Percentiles rank a stretch among this genome's conserved stretches.
Evolutionary conservation across 2,888 invertebrate species (phyloP).

Genomic region (Eristalis pertinax): DNA sequence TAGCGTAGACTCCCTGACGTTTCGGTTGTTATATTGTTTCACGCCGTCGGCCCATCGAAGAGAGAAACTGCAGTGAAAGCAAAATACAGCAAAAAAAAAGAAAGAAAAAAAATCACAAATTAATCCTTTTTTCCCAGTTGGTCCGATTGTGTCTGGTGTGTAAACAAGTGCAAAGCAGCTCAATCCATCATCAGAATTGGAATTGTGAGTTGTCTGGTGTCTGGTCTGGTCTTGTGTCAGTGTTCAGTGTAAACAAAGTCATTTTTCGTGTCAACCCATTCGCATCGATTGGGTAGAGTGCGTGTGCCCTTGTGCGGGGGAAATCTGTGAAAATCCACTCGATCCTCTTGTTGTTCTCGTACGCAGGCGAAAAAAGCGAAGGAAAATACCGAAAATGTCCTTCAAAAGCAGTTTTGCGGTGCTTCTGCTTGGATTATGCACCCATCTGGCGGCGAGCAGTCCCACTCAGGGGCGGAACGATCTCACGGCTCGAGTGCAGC

Average conservation of each 20-base stretch:
- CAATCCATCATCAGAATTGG: slow-evolving; percentile 20
- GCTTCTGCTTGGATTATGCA: slow-evolving; percentile 69
- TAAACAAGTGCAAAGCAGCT: slow-evolving; percentile 44
- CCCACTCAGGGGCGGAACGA: slow-evolving; percentile 58
- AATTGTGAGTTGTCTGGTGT: slow-evolving; percentile 10
- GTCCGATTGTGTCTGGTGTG: slow-evolving; percentile 49
- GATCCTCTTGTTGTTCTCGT: neutral
- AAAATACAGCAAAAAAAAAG: slow-evolving; percentile 39
- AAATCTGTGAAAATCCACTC: slow-evolving; percentile 43
- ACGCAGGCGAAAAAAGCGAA: neutral
- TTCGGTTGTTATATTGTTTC: slow-evolving; percentile 75
- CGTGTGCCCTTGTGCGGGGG: slow-evolving; percentile 14
- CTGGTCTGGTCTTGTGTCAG: slow-evolving; percentile 1
- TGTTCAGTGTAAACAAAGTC: slow-evolving; percentile 63
- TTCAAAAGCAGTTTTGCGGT: slow-evolving; percentile 67
- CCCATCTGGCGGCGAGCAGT: slow-evolving; percentile 69
- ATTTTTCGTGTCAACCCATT: slow-evolving; percentile 2
- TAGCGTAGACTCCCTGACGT: slow-evolving; percentile 77
- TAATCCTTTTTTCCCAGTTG: slow-evolving; percentile 34
- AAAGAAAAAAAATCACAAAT: slow-evolving; percentile 47
- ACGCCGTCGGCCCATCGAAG: slow-evolving; percentile 52
- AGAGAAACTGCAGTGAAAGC: slow-evolving; percentile 52
- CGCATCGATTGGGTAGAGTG: slow-evolving; percentile 55
- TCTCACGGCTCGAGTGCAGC: slow-evolving; percentile 74
- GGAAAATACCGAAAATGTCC: slow-evolving; percentile 39